Evolutionary conservation across 1,140 invertebrate genomes (phyloP).

Genomic region (Anastatus disparis): DNA sequence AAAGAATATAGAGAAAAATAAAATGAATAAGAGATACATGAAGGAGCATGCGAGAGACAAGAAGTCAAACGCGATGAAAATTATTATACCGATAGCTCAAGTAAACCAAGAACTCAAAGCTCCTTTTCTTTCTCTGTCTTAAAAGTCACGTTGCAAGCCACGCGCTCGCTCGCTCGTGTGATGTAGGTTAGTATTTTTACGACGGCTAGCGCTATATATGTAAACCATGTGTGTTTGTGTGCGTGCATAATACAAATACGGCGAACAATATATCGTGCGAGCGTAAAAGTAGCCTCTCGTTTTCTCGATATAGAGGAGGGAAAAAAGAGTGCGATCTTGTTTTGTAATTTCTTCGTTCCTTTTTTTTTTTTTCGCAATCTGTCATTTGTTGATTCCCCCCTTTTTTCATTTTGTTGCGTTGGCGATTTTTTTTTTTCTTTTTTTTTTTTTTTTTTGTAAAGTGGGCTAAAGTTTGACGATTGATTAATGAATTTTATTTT

Average conservation of each 20-base stretch:
- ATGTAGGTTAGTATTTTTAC: conserved; percentile 62
- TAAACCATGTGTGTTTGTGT: too few relatives aligned
- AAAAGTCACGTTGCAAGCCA: conserved; percentile 66
- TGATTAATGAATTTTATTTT: too few relatives aligned
- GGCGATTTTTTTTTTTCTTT: neutral
- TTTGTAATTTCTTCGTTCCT: neutral
- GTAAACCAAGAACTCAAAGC: too few relatives aligned
- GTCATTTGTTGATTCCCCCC: neutral
- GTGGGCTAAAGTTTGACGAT: too few relatives aligned
- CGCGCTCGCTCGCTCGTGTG: conserved; percentile 49
- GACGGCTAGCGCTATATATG: neutral
- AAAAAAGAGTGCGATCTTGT: neutral
- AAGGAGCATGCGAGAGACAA: conserved; percentile 1
- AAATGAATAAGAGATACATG: neutral
- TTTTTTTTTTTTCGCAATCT: neutral
- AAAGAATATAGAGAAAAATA: neutral
- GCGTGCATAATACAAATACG: conserved; percentile 36
- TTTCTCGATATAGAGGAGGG: too few relatives aligned
- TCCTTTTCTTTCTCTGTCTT: too few relatives aligned
- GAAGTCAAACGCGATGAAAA: conserved; percentile 6
- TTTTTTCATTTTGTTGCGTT: neutral
- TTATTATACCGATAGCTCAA: conserved; percentile 33
- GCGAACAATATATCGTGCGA: neutral
- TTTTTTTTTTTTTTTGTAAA: neutral
- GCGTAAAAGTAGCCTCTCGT: neutral